Conservation (phyloP, 2,113 vertebrate species). For the Myiopsitta monachus region DNA sequence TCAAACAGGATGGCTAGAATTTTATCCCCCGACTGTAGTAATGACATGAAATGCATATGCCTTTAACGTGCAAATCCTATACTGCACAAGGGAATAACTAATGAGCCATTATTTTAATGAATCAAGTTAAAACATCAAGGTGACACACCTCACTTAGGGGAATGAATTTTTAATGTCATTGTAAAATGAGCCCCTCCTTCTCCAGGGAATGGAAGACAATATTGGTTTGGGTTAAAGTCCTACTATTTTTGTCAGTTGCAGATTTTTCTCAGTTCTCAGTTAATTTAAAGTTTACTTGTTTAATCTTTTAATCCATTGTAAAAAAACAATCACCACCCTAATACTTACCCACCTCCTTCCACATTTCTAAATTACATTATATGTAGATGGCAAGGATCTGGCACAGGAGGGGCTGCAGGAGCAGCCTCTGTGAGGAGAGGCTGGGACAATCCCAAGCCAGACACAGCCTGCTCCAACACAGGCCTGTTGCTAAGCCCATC, state of each 20-base stretch:
- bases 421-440: neutral
- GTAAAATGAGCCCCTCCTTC: slow-evolving; percentile 3
- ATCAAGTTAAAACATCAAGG: slow-evolving; percentile 47
- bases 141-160: slow-evolving; percentile 43
- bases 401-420: neutral
- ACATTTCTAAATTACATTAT: neutral
- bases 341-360: neutral
- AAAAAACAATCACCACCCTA: neutral
- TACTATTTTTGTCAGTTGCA: neutral
- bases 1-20: slow-evolving; percentile 42
- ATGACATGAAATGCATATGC: slow-evolving; percentile 58
- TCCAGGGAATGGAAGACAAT: neutral
- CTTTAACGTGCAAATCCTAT: slow-evolving; percentile 61
- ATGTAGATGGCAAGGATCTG: neutral
- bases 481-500: rapidly evolving
- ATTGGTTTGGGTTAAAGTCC: neutral
- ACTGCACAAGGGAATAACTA: slow-evolving; percentile 51
- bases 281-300: neutral
- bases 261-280: neutral
- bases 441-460: rapidly evolving
- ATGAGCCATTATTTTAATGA: slow-evolving; percentile 54
- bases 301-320: neutral
- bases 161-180: slow-evolving; percentile 52
- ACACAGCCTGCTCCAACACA: neutral
- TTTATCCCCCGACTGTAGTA: slow-evolving; percentile 43